Percentiles rank a stretch among this genome's conserved stretches.
phyloP scores from a whole-genome alignment of 2,797 vertebrate genomes.

The Phataginus tetradactyla region DNA sequence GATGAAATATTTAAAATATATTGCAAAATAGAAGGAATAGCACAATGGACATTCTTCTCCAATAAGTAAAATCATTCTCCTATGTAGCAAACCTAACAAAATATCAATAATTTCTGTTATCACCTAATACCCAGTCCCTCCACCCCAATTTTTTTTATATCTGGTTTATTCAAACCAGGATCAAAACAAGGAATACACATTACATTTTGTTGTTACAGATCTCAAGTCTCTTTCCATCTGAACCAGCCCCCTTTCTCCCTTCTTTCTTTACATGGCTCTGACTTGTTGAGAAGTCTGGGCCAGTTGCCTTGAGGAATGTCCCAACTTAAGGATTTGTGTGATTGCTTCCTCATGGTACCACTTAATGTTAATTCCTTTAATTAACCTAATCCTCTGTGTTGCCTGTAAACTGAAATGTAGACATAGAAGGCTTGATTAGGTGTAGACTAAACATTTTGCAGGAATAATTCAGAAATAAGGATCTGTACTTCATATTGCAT shows the following conservation, averaged over 20 bases:
- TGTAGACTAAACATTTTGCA: conserved; percentile 2
- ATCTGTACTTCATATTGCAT: background rate
- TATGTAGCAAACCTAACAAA: background rate
- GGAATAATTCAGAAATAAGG: background rate
- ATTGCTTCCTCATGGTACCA: background rate
- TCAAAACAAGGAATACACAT: background rate
- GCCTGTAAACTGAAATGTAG: background rate
- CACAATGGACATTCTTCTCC: background rate
- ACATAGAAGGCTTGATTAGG: background rate
- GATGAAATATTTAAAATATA: conserved; percentile 1
- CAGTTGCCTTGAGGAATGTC: background rate
- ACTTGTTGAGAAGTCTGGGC: background rate
- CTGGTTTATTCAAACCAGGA: background rate
- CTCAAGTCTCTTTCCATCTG: background rate
- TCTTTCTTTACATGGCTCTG: background rate
- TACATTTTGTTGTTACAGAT: background rate
- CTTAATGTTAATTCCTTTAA: background rate
- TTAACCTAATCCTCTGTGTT: background rate
- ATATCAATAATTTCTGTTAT: background rate
- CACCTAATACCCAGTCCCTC: background rate
- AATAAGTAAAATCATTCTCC: conserved; percentile 24
- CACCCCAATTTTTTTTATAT: background rate
- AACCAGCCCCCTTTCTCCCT: background rate
- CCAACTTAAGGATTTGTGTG: background rate
- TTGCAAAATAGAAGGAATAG: background rate